Evolutionary conservation across 1,140 invertebrate genomes (phyloP), one percentile per base, ranked within the genome.

Genomic region (Zaprionus camerounensis): DNA sequence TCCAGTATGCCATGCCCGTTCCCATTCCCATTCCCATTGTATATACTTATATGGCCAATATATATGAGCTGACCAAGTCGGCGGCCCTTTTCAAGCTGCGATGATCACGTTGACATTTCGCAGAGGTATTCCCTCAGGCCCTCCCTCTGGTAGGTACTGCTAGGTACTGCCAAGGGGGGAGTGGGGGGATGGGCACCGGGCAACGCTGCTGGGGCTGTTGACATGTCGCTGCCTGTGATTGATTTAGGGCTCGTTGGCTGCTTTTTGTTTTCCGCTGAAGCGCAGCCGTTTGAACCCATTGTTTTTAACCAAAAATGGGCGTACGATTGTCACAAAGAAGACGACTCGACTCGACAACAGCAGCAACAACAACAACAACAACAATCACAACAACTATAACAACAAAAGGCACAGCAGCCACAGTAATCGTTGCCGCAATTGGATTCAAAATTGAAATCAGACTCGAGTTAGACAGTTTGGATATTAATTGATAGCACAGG

Each of bases 231-330:
- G 71, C 66, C 20, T 71, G 66, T 87, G 85, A 88, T 88, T 88
- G 85, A 88, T 88, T 88, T 88, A 88, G 85, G 85, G 79, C 85
- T 81, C 63, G 62, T 51, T 82, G 78, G 67, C 74, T 71, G 78
- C 63, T 90, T 88, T 81, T 84, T 85, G 79, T 88, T 90, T 88
- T 88, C 85, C 85, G 78, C 81, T 79, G 84, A 87, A 87, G 81
- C 84, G 84, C 84, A 81, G 71, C 81, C 84, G 75, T 81, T 90
- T 90, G 84, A 90, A 85, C 85, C 85, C 85, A 88, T 86, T 86
- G 83, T 86, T 90, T 90, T 88, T 76, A 82, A 76, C 81, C 85
- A 80, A 84, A 90, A 84, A 90, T 76, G 79, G 84, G 80, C 78
- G 66, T 68, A 79, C 76, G 71, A 78, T 74, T 78, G 76, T 78